phyloP scores from a whole-genome alignment of 2,113 vertebrate genomes.

The Mola mola region DNA sequence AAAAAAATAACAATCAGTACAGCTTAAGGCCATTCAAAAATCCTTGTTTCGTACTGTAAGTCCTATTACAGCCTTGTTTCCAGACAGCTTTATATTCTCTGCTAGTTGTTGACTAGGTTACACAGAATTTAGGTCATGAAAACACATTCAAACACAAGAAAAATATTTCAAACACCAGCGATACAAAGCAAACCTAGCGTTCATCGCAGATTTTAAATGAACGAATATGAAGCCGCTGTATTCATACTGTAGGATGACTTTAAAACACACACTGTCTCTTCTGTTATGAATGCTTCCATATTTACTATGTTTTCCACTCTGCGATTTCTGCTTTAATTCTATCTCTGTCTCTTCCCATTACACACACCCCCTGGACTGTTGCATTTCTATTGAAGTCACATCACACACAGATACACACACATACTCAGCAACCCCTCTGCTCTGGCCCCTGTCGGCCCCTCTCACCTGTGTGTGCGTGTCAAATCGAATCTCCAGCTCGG shows the following conservation, averaged over 20 bases:
- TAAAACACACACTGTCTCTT: not conserved
- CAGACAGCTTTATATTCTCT: slow-evolving; percentile 1
- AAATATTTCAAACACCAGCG: slow-evolving; percentile 26
- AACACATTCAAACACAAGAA: slow-evolving; percentile 22
- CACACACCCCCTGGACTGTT: slow-evolving; percentile 24
- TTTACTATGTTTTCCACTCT: not conserved
- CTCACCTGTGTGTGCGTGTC: slow-evolving; percentile 79
- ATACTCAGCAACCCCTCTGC: slow-evolving; percentile 22
- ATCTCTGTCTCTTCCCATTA: slow-evolving; percentile 11
- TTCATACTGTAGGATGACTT: not conserved
- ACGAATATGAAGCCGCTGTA: not conserved
- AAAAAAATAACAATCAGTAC: no score
- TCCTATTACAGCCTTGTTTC: not conserved
- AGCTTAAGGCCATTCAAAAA: no score
- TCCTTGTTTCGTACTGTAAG: not conserved
- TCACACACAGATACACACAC: slow-evolving; percentile 27
- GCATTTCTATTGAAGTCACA: slow-evolving; percentile 37
- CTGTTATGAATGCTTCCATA: slow-evolving; percentile 2
- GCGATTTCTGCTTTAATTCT: not conserved
- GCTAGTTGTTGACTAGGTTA: slow-evolving; percentile 2
- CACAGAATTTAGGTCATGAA: slow-evolving; percentile 6
- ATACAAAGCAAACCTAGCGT: slow-evolving; percentile 5
- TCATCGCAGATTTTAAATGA: slow-evolving; percentile 19
- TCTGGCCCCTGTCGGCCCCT: slow-evolving; percentile 63
- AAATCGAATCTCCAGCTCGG: slow-evolving; percentile 83